Evolutionary conservation across 2,888 invertebrate genomes (phyloP), one percentile per base, ranked within the genome.

Genomic region (Chrysina gloriosa): DNA sequence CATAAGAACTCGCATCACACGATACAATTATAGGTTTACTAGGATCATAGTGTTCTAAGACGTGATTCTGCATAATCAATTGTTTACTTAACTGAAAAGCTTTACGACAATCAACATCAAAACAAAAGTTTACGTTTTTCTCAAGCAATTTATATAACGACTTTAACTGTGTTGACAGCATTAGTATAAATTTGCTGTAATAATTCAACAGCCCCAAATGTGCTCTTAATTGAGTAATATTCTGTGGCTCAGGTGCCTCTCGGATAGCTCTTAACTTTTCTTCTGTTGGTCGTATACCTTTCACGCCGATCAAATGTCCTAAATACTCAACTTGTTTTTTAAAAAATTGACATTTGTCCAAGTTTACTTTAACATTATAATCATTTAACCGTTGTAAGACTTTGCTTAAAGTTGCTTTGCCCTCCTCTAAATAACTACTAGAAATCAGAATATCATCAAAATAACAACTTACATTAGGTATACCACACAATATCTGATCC

Each of bases 211-310:
- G 36, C 2, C 69, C 68, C 34, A 71, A 21, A 66, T 71, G 71
- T 0, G 65, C 19, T 14, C 54, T 27, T 16, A 72, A 39, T 48
- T 72, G 67, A 2, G 58, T 71, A 14, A 71, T 3, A 52, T 71
- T 66, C 56, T 45, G n/a, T 29, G 70, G 70, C 36, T 54, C 52
- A 11, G 69, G 70, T 34, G 70, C 70, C 3, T 72, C 29, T 27
- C 5, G 36, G 9, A 71, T 54, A 56, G 67, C 70, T 3, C 14
- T 16, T 36, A 69, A 6, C 42, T 70, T 69, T 25, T 48, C 56
- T 50, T 71, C 68, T 0, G 76, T 47, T 65, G 81, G 80, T 34
- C 75, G 73, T 70, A 79, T 79, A 1, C 79, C 78, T 14, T 69
- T 47, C 4, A 19, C 25, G 39, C 47, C 63, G 27, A 61, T 42